Percentiles rank a stretch among this genome's conserved stretches.
Conservation (phyloP, 23 tunicate genomes). For the Styela plicata region DNA sequence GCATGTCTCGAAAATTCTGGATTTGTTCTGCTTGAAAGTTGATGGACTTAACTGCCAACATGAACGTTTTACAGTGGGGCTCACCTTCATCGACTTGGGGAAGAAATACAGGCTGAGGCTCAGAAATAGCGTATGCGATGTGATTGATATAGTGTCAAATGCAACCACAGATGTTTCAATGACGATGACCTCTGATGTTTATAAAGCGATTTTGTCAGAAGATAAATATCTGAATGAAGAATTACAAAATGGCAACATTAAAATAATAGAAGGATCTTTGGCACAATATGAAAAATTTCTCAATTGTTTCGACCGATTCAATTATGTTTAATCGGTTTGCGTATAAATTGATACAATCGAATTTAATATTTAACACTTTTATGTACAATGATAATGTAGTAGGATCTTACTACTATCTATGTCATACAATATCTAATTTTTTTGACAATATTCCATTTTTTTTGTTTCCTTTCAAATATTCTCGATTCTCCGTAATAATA, state of each 20-base stretch:
- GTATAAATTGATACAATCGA: no score
- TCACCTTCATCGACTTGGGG: not conserved
- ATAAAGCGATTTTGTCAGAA: not conserved
- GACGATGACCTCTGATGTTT: not conserved
- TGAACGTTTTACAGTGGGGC: not conserved
- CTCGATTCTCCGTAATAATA: no score
- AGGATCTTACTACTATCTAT: no score
- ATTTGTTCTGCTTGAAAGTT: conserved; percentile 9
- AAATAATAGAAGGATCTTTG: not conserved
- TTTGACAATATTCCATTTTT: no score
- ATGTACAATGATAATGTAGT: no score
- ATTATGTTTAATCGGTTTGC: no score
- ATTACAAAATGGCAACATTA: not conserved
- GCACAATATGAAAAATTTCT: not conserved
- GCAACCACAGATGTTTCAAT: not conserved
- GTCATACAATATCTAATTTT: no score
- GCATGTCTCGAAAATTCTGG: not conserved
- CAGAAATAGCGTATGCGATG: conserved; percentile 26
- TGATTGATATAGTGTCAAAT: not conserved
- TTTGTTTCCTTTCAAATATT: no score
- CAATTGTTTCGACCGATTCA: not conserved
- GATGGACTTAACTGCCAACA: conserved; percentile 17
- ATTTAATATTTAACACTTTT: no score
- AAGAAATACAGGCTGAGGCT: not conserved
- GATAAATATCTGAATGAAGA: not conserved